phyloP scores from a whole-genome alignment of 2,113 vertebrate genomes.

The Pampusana beccarii region DNA sequence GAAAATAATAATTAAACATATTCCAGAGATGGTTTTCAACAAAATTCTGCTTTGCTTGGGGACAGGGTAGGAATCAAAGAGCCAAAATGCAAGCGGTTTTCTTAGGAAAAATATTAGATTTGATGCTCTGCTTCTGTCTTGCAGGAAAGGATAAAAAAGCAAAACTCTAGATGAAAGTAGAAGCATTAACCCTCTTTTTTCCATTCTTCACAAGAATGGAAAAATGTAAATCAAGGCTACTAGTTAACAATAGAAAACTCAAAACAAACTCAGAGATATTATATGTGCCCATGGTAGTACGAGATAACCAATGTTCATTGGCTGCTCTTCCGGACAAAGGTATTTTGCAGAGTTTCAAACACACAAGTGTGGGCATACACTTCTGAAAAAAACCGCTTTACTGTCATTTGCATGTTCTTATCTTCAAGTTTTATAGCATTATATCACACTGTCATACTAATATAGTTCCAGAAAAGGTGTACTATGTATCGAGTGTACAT shows the following conservation, averaged over 20 bases:
- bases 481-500: background rate
- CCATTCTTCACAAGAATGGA: background rate
- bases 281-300: background rate
- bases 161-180: background rate
- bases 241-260: background rate
- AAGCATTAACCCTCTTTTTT: background rate
- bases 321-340: background rate
- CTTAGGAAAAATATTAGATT: background rate
- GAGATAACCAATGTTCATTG: background rate
- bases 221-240: background rate
- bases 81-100: background rate
- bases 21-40: background rate
- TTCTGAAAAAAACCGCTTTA: background rate
- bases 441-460: background rate
- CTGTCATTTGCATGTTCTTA: background rate
- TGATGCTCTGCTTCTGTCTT: background rate
- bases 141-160: background rate
- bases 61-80: background rate
- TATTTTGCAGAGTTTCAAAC: background rate
- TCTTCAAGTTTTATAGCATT: background rate
- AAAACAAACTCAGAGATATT: background rate
- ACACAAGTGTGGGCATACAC: background rate
- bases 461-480: background rate
- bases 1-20: constrained; percentile 17
- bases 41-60: background rate